Evolutionary conservation across 1,140 invertebrate species (phyloP).

Genomic region (Solenopsis fugax): DNA sequence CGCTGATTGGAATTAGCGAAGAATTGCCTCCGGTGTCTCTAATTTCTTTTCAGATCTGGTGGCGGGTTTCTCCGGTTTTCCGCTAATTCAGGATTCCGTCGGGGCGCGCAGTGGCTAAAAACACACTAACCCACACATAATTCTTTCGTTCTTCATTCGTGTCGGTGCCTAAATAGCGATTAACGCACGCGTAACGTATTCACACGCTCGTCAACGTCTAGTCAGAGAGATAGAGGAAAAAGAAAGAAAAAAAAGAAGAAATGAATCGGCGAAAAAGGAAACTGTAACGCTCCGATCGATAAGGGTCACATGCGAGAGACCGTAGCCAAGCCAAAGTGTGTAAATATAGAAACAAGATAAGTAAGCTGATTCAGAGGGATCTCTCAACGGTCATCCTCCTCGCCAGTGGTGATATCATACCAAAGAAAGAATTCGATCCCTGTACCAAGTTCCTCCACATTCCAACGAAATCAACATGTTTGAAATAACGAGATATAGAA

Average conservation of each 20-base stretch:
- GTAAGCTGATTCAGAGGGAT: constrained; percentile 40
- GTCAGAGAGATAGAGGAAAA: constrained; percentile 39
- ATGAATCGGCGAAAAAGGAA: constrained; percentile 41
- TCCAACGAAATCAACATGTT: neutral
- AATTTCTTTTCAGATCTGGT: constrained; percentile 85
- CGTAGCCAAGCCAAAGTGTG: constrained; percentile 15
- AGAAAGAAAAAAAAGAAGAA: neutral
- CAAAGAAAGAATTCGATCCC: constrained; percentile 56
- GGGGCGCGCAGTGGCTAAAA: constrained; percentile 52
- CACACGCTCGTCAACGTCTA: constrained; percentile 46
- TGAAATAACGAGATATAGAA: neutral
- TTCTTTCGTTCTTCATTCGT: neutral
- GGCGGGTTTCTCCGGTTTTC: constrained; percentile 81
- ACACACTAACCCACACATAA: constrained; percentile 58
- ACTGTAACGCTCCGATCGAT: constrained; percentile 51
- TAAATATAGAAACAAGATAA: constrained; percentile 61
- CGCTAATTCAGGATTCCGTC: constrained; percentile 76
- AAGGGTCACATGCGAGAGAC: constrained; percentile 19
- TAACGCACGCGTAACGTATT: neutral
- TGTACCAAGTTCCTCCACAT: constrained; percentile 7
- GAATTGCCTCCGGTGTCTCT: constrained; percentile 80
- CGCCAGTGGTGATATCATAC: constrained; percentile 24
- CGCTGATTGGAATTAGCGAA: constrained; percentile 53
- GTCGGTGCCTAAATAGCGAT: neutral
- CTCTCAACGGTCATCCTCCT: constrained; percentile 32